Evolutionary conservation across 2,888 invertebrate species (phyloP).

Genomic region (Osmoderma eremita): DNA sequence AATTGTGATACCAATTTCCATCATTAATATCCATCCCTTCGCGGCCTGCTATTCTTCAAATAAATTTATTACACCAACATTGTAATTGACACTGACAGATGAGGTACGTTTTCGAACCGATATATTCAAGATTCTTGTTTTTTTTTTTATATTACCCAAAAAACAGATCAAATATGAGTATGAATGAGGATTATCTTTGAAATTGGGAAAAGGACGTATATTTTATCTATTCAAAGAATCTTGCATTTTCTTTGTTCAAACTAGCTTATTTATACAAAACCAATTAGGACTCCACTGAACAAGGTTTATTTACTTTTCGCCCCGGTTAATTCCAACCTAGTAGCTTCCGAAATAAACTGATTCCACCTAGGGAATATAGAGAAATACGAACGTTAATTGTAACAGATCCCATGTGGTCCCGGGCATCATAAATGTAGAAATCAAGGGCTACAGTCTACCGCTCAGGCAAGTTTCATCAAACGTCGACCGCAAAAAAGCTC

Average conservation of each 20-base stretch:
- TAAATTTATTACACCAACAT: conserved; percentile 13
- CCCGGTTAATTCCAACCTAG: background rate
- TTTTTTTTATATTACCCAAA: too few relatives aligned
- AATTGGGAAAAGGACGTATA: too few relatives aligned
- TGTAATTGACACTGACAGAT: conserved; percentile 24
- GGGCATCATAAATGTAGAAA: background rate
- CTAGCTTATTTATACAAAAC: too few relatives aligned
- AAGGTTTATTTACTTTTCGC: background rate
- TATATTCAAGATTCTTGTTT: background rate
- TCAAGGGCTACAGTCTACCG: background rate
- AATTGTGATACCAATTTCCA: conserved; percentile 11
- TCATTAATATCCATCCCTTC: conserved; percentile 18
- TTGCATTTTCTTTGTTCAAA: too few relatives aligned
- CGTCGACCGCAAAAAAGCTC: conserved; percentile 11
- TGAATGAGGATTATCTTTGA: too few relatives aligned
- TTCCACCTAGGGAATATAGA: background rate
- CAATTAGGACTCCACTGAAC: background rate
- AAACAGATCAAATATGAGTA: too few relatives aligned
- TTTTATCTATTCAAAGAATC: too few relatives aligned
- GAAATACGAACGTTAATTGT: conserved; percentile 1
- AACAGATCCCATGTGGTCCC: conserved; percentile 4
- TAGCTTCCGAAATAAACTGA: too few relatives aligned
- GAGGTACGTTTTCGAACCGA: background rate
- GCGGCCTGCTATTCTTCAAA: background rate
- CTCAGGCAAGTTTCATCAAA: conserved; percentile 1